These are phyloP conservation scores for Cuniculus paca DNA, from an alignment of 2,797 vertebrate genomes.

Conservation along the genomic window DNA sequence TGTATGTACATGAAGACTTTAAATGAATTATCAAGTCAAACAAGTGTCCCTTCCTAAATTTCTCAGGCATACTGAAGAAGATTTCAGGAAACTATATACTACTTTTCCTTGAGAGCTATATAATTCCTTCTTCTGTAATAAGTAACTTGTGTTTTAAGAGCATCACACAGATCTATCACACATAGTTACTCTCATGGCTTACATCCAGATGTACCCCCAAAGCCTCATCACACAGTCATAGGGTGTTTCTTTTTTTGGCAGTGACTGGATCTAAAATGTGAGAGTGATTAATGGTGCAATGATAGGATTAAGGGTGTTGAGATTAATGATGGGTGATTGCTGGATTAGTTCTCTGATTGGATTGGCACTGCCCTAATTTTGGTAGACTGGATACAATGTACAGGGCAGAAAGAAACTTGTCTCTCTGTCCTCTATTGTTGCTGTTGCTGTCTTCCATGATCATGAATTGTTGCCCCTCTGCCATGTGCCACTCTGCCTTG, in stretches of 20 bases:
- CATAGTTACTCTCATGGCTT: not conserved
- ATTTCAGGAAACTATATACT: not conserved
- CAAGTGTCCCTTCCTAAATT: conserved; percentile 7
- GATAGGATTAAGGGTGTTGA: not conserved
- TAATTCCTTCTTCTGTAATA: conserved; percentile 49
- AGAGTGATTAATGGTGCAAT: not conserved
- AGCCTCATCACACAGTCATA: not conserved
- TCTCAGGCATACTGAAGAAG: conserved; percentile 18
- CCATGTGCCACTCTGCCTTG: not conserved
- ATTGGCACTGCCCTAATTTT: not conserved
- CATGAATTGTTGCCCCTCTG: not conserved
- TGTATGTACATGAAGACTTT: conserved; percentile 14
- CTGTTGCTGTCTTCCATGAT: not conserved
- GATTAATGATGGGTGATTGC: not conserved
- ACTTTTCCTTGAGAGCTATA: conserved; percentile 15
- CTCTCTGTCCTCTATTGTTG: not conserved
- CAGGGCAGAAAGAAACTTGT: not conserved
- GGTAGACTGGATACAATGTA: not conserved
- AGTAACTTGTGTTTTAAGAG: conserved; percentile 20
- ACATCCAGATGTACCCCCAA: not conserved
- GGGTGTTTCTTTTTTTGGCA: not conserved
- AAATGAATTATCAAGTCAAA: conserved; percentile 45
- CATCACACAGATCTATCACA: not conserved
- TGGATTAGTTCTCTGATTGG: not conserved
- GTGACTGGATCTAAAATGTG: not conserved